A percentile compares a stretch with the other conserved stretches of the same genome.
Conservation (phyloP, 2,797 vertebrate genomes). For the Pterois miles region DNA sequence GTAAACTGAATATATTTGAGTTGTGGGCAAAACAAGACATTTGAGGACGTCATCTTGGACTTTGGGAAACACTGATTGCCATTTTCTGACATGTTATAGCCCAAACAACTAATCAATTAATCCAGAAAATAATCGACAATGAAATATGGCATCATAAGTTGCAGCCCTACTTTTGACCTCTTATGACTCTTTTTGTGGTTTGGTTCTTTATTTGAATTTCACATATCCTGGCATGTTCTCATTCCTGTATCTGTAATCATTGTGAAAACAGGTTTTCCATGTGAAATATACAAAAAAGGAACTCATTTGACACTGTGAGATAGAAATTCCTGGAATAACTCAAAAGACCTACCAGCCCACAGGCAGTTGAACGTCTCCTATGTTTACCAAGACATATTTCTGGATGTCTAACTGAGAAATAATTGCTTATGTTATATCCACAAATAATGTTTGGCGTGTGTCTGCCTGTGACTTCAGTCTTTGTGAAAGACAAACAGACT, state of each 20-base stretch:
- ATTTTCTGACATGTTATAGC: no score
- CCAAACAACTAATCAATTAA: no score
- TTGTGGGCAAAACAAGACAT: no score
- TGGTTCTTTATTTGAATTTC: neutral
- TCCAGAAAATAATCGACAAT: no score
- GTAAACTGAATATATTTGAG: no score
- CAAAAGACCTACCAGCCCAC: neutral
- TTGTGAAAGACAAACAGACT: conserved; percentile 1
- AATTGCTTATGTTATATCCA: conserved; percentile 1
- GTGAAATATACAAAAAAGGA: neutral
- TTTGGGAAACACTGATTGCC: neutral
- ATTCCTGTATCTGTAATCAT: neutral
- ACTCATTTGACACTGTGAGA: neutral
- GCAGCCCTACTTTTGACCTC: neutral
- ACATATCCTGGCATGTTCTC: neutral
- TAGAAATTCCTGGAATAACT: neutral
- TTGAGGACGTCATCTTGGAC: no score
- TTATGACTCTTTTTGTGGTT: neutral
- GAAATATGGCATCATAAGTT: no score
- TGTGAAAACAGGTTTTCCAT: neutral
- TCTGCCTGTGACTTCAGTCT: neutral
- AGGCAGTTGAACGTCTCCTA: neutral
- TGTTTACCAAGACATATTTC: neutral
- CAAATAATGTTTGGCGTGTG: neutral
- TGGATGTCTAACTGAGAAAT: neutral